A percentile compares a stretch with the other conserved stretches of the same genome.
Evolutionary conservation across 2,797 vertebrate genomes (phyloP).

Genomic region (Strix occidentalis): DNA sequence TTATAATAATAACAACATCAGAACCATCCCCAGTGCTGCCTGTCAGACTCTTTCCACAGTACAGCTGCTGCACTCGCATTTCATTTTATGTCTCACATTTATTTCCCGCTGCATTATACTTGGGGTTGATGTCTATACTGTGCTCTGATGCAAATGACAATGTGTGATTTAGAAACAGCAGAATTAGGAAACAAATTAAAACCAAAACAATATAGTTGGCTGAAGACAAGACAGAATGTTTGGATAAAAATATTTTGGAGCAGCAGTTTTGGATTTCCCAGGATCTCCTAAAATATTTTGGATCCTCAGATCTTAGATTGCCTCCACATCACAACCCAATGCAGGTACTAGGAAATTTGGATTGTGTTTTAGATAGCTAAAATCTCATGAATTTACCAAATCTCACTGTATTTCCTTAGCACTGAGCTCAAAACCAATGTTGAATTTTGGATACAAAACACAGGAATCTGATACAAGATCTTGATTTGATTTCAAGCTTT

Average conservation of each 20-base stretch:
- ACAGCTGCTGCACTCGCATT: slow-evolving; percentile 10
- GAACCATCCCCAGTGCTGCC: not conserved
- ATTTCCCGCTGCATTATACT: not conserved
- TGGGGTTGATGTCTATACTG: not conserved
- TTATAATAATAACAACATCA: not conserved
- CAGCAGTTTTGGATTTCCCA: not conserved
- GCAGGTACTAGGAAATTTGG: not conserved
- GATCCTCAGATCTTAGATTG: not conserved
- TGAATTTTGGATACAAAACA: not conserved
- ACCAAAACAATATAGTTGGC: not conserved
- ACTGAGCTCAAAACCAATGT: not conserved
- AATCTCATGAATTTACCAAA: not conserved
- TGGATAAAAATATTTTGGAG: not conserved
- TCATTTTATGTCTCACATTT: not conserved
- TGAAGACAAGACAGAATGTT: not conserved
- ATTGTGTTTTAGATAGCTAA: not conserved
- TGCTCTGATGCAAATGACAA: not conserved
- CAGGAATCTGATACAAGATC: not conserved
- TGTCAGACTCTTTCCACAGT: not conserved
- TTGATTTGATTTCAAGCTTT: not conserved
- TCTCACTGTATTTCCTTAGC: not conserved
- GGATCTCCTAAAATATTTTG: not conserved
- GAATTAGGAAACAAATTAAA: not conserved
- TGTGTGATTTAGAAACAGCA: not conserved
- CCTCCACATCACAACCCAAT: not conserved